Percentiles rank a stretch among this genome's conserved stretches.
Evolutionary conservation across 2,797 vertebrate species (phyloP).

Genomic region (Oreochromis mossambicus): DNA sequence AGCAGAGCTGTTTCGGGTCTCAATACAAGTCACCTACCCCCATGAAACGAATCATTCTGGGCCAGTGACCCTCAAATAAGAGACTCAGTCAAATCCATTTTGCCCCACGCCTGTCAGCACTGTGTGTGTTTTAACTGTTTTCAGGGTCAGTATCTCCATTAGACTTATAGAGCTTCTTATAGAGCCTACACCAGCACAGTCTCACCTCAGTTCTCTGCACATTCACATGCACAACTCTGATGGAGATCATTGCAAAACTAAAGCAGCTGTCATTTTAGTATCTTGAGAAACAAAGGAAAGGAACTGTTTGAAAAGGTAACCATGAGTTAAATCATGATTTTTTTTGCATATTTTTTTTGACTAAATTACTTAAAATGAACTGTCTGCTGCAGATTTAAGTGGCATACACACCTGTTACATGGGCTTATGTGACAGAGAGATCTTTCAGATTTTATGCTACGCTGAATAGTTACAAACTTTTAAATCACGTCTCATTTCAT

Average conservation of each 20-base stretch:
- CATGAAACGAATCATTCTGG: slow-evolving; percentile 67
- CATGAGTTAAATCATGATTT: background rate
- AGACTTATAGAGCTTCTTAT: slow-evolving; percentile 64
- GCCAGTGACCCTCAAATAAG: slow-evolving; percentile 78
- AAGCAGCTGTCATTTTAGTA: slow-evolving; percentile 8
- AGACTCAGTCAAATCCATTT: slow-evolving; percentile 76
- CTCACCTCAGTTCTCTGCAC: slow-evolving; percentile 14
- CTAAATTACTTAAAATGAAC: background rate
- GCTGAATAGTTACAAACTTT: background rate
- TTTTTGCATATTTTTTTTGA: background rate
- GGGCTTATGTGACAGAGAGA: background rate
- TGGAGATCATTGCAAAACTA: slow-evolving; percentile 11
- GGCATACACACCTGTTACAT: background rate
- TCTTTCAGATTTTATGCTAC: background rate
- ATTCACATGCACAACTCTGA: slow-evolving; percentile 1
- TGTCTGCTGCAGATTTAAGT: background rate
- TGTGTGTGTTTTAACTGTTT: slow-evolving; percentile 59
- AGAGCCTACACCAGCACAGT: slow-evolving; percentile 21
- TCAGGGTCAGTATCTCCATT: slow-evolving; percentile 51
- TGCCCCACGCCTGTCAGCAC: slow-evolving; percentile 58
- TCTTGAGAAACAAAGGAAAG: background rate
- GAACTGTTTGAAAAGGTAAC: background rate
- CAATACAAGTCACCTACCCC: slow-evolving; percentile 67
- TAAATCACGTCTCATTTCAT: background rate
- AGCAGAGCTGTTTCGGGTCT: slow-evolving; percentile 47